Evolutionary conservation across 1,140 invertebrate species (phyloP).

Genomic region (Nasonia vitripennis): DNA sequence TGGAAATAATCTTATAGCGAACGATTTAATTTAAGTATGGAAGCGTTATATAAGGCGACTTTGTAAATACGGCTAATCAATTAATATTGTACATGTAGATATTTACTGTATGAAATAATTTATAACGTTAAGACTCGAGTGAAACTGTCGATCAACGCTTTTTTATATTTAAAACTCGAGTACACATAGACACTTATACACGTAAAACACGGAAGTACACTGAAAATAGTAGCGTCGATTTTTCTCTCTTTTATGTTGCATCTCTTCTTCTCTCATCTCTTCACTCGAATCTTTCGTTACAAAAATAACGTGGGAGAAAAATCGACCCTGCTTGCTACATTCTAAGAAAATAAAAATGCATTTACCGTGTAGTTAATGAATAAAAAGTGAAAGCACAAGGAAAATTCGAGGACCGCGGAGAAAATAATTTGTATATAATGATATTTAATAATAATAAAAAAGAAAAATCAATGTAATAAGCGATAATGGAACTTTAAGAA

Average conservation of each 20-base stretch:
- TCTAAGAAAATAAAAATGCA: slow-evolving; percentile 38
- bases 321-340: slow-evolving; percentile 19
- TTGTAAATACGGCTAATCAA: slow-evolving; percentile 70
- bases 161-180: slow-evolving; percentile 69
- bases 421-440: slow-evolving; percentile 44
- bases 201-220: slow-evolving; percentile 1
- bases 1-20: slow-evolving; percentile 16
- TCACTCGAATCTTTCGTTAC: slow-evolving; percentile 30
- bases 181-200: background rate
- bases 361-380: slow-evolving; percentile 49
- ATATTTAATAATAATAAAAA: slow-evolving; percentile 43
- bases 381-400: slow-evolving; percentile 51
- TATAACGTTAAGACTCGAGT: slow-evolving; percentile 64
- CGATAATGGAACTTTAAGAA: slow-evolving; percentile 57
- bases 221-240: slow-evolving; percentile 19
- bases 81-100: slow-evolving; percentile 65
- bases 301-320: slow-evolving; percentile 3
- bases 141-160: slow-evolving; percentile 70
- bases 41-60: slow-evolving; percentile 56
- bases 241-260: slow-evolving; percentile 6
- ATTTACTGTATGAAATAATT: slow-evolving; percentile 60
- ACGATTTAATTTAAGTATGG: slow-evolving; percentile 50
- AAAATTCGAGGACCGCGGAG: slow-evolving; percentile 52
- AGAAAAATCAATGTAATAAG: slow-evolving; percentile 32
- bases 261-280: slow-evolving; percentile 23